phyloP scores from a whole-genome alignment of 2,113 vertebrate species.

The Machaerirhynchus nigripectus region DNA sequence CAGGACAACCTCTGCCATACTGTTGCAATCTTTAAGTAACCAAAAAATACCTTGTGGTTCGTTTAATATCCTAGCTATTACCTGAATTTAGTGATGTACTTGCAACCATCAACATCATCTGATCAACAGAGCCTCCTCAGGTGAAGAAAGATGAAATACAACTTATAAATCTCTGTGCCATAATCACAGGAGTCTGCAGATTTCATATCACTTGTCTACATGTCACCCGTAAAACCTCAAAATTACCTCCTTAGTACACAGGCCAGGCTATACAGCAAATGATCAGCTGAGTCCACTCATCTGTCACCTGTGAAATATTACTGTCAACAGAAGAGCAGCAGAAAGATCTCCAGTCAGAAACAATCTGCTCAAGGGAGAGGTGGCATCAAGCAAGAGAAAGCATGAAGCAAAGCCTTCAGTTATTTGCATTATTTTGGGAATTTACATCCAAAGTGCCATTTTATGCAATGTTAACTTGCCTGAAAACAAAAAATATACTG shows the following conservation, averaged over 20 bases:
- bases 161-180: background rate
- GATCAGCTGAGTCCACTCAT: background rate
- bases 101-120: background rate
- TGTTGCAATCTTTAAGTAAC: background rate
- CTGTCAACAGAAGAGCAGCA: background rate
- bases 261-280: background rate
- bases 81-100: background rate
- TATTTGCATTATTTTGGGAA: background rate
- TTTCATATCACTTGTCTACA: background rate
- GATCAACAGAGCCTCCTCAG: background rate
- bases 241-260: background rate
- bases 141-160: background rate
- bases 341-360: background rate
- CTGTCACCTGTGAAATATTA: background rate
- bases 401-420: background rate
- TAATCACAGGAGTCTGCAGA: background rate
- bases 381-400: background rate
- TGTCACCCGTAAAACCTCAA: background rate
- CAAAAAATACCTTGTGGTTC: background rate
- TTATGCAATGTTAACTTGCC: background rate
- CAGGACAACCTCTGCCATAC: background rate
- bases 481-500: background rate
- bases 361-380: background rate
- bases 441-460: background rate
- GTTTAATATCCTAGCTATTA: background rate